phyloP scores from a whole-genome alignment of 2,113 vertebrate genomes.

The Gymnogyps californianus region DNA sequence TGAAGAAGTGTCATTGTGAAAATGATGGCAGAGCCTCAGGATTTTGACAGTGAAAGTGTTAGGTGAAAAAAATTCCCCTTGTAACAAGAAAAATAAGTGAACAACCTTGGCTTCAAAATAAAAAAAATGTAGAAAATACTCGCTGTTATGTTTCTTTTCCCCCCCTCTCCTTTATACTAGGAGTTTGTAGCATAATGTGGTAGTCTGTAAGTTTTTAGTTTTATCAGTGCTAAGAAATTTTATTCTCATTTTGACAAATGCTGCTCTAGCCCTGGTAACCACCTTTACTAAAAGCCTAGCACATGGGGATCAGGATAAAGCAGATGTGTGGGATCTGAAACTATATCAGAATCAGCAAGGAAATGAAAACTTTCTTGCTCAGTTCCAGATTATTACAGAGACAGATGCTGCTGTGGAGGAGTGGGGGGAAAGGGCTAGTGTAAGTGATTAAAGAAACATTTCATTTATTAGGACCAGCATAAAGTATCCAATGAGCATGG shows the following conservation, averaged over 20 bases:
- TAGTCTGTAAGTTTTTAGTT: neutral
- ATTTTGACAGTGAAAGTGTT: neutral
- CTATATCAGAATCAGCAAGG: neutral
- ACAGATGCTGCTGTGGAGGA: neutral
- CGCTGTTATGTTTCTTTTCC: rapidly evolving
- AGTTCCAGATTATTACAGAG: neutral
- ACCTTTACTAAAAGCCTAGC: neutral
- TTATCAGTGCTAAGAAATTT: neutral
- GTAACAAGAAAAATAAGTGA: neutral
- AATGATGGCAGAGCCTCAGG: neutral
- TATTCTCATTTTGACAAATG: neutral
- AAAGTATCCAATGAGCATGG: neutral
- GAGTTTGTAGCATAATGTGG: neutral
- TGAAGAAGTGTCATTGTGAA: neutral
- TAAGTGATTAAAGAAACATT: neutral
- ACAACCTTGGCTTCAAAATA: neutral
- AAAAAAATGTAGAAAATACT: neutral
- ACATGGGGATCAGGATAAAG: neutral
- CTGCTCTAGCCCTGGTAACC: neutral
- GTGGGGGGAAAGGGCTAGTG: rapidly evolving
- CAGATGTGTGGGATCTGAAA: neutral
- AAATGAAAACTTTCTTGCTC: neutral
- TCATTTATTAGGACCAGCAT: neutral
- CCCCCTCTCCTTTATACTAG: rapidly evolving
- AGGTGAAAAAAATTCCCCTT: neutral